Percentiles rank a stretch among this genome's conserved stretches.
phyloP scores from a whole-genome alignment of 1,140 invertebrate species.

The Druon quercuslanigerum region DNA sequence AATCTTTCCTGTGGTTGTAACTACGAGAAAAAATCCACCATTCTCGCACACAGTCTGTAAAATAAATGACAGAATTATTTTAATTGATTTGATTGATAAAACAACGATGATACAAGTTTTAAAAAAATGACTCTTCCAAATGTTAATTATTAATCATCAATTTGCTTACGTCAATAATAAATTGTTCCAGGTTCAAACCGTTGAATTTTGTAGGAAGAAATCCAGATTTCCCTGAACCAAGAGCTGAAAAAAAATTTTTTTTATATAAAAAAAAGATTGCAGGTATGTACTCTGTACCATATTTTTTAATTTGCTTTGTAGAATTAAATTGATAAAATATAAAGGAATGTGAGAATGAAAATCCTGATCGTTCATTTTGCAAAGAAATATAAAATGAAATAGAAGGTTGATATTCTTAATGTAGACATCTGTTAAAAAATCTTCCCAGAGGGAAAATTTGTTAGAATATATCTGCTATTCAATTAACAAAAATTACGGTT shows the following conservation, averaged over 20 bases:
- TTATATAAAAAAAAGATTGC: not conserved
- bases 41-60: slow-evolving; percentile 78
- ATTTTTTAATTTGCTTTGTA: too few relatives aligned
- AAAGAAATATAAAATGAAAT: too few relatives aligned
- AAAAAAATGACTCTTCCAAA: slow-evolving; percentile 38
- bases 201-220: slow-evolving; percentile 61
- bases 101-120: slow-evolving; percentile 32
- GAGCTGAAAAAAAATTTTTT: slow-evolving; percentile 51
- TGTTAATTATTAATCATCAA: not conserved
- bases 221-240: slow-evolving; percentile 51
- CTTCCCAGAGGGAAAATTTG: too few relatives aligned
- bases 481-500: too few relatives aligned
- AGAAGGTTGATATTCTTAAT: too few relatives aligned
- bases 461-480: too few relatives aligned
- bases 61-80: slow-evolving; percentile 66
- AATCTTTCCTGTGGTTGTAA: slow-evolving; percentile 88
- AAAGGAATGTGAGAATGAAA: too few relatives aligned
- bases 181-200: slow-evolving; percentile 65
- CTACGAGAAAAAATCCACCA: slow-evolving; percentile 85
- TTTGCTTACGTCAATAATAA: slow-evolving; percentile 64
- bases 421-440: too few relatives aligned
- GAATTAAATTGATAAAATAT: too few relatives aligned
- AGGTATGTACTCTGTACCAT: not conserved
- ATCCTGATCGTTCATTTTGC: too few relatives aligned
- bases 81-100: slow-evolving; percentile 46